Percentiles rank a stretch among this genome's conserved stretches.
These are phyloP conservation scores for Drosophila fuyamai DNA, from an alignment of 1,140 invertebrate species.

Conservation along the genomic window DNA sequence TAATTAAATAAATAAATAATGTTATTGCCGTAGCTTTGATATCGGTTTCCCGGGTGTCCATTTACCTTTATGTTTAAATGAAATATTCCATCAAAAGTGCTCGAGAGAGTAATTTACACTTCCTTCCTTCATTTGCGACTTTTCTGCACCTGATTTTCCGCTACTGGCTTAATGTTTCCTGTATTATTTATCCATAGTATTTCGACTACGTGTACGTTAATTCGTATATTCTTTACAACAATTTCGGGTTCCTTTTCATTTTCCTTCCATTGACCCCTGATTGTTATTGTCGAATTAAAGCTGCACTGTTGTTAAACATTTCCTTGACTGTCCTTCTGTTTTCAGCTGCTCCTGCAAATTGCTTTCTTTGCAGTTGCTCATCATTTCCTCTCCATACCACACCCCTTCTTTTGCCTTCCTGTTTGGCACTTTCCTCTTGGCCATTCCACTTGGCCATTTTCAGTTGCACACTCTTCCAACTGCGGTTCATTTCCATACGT, in stretches of 20 bases:
- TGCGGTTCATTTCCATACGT: constrained; percentile 69
- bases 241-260: constrained; percentile 33
- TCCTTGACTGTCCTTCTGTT: constrained; percentile 20
- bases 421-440: constrained; percentile 29
- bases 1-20: too few relatives aligned
- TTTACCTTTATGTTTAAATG: too few relatives aligned
- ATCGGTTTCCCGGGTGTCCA: too few relatives aligned
- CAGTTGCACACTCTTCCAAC: constrained; percentile 53
- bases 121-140: constrained; percentile 10
- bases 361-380: constrained; percentile 72
- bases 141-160: constrained; percentile 21
- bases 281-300: constrained; percentile 61
- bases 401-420: background rate
- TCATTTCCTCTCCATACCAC: constrained; percentile 12
- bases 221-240: constrained; percentile 41
- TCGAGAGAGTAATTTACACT: background rate
- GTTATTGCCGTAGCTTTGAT: too few relatives aligned
- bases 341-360: constrained; percentile 67
- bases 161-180: constrained; percentile 23
- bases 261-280: constrained; percentile 56
- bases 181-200: constrained; percentile 12
- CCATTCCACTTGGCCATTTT: constrained; percentile 51
- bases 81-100: background rate
- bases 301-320: constrained; percentile 48
- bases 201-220: constrained; percentile 9